A percentile compares a stretch with the other conserved stretches of the same genome.
phyloP scores from a whole-genome alignment of 2,888 invertebrate species.

The Branchellion lobata region DNA sequence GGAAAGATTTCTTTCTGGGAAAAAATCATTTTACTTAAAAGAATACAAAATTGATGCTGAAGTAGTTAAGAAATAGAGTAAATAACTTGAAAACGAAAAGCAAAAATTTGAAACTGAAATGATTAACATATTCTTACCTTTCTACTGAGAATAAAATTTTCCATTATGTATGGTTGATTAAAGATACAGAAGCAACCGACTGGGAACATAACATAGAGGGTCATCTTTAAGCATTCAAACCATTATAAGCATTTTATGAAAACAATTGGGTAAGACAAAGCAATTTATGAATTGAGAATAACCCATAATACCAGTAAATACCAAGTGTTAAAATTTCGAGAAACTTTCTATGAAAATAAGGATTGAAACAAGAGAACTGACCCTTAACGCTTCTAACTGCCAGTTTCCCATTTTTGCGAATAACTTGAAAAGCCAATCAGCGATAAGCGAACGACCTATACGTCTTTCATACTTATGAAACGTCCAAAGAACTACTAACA shows the following conservation, averaged over 20 bases:
- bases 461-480: no score
- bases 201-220: background rate
- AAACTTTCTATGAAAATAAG: background rate
- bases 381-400: background rate
- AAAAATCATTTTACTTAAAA: background rate
- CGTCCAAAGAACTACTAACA: no score
- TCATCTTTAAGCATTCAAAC: background rate
- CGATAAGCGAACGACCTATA: no score
- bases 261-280: no score
- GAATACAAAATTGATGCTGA: no score
- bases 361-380: background rate
- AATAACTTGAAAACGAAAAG: no score
- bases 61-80: no score
- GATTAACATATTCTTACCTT: no score
- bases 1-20: constrained; percentile 1
- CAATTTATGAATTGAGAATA: no score
- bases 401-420: background rate
- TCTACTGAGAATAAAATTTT: background rate
- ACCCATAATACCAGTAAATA: no score
- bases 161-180: constrained; percentile 3
- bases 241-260: background rate
- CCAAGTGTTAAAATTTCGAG: background rate
- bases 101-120: no score
- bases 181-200: constrained; percentile 4
- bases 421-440: no score